Percentiles rank a stretch among this genome's conserved stretches.
Evolutionary conservation across 2,113 vertebrate species (phyloP).

Genomic region (Sapayoa aenigma): DNA sequence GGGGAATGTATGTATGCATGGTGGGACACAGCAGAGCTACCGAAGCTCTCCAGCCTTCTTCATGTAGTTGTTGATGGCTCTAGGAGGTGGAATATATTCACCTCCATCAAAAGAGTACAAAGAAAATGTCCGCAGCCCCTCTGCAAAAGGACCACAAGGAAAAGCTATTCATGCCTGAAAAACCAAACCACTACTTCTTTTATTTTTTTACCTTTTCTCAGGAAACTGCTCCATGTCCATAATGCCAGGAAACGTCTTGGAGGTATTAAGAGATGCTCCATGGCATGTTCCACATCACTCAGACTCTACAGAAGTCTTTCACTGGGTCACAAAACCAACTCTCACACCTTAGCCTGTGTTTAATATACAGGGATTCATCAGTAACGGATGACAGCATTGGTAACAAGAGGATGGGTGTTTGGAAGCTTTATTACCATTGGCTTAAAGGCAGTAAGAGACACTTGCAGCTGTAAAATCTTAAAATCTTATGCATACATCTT

Average conservation of each 20-base stretch:
- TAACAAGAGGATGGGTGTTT: neutral
- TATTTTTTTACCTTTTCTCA: neutral
- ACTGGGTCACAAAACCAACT: neutral
- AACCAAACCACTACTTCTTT: neutral
- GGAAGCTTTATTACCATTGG: neutral
- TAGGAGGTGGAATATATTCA: neutral
- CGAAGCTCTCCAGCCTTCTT: neutral
- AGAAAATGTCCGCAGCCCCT: neutral
- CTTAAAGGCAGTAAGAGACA: neutral
- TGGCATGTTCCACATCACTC: neutral
- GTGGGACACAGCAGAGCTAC: neutral
- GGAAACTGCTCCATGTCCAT: neutral
- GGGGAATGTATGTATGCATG: accelerated
- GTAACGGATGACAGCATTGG: neutral
- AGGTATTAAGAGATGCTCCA: neutral
- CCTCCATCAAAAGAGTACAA: neutral
- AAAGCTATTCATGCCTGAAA: neutral
- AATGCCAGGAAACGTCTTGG: neutral
- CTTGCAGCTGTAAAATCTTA: neutral
- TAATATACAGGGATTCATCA: neutral
- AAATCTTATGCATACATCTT: neutral
- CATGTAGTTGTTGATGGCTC: neutral
- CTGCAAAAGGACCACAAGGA: neutral
- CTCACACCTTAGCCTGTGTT: neutral
- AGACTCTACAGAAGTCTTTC: neutral